Evolutionary conservation across 2,113 vertebrate species (phyloP).

Genomic region (Sinocyclocheilus rhinocerous): DNA sequence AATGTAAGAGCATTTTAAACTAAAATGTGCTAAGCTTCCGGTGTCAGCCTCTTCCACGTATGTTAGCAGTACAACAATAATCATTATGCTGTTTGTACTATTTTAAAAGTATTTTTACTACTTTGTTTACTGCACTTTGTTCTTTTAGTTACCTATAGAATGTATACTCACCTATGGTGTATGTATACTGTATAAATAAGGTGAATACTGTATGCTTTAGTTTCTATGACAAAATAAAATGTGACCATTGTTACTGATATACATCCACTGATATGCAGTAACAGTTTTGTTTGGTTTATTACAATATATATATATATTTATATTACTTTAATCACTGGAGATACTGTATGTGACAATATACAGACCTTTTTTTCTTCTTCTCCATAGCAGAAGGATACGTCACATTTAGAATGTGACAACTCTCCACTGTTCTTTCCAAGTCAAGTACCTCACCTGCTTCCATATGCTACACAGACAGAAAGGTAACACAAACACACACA

Average conservation of each 20-base stretch:
- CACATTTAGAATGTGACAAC: slow-evolving; percentile 37
- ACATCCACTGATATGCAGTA: background rate
- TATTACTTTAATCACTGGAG: background rate
- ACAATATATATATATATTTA: background rate
- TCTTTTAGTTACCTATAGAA: background rate
- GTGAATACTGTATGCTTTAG: background rate
- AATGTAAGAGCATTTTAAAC: background rate
- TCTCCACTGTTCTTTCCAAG: slow-evolving; percentile 42
- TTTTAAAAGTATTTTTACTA: background rate
- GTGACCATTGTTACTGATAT: background rate
- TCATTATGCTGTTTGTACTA: background rate
- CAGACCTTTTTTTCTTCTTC: background rate
- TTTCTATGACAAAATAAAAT: background rate
- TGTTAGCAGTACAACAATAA: background rate
- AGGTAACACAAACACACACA: slow-evolving; percentile 27
- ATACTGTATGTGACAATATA: background rate
- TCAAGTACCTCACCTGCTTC: slow-evolving; percentile 42
- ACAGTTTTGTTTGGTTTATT: background rate
- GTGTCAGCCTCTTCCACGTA: background rate
- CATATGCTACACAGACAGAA: slow-evolving; percentile 33
- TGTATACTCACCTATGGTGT: too few species aligned
- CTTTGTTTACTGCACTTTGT: background rate
- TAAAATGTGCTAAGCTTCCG: background rate
- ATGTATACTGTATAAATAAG: too few species aligned
- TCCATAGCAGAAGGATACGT: slow-evolving; percentile 34